Evolutionary conservation across 2,797 vertebrate species (phyloP), one percentile per base, ranked within the genome.

Genomic region (Acipenser ruthenus): DNA sequence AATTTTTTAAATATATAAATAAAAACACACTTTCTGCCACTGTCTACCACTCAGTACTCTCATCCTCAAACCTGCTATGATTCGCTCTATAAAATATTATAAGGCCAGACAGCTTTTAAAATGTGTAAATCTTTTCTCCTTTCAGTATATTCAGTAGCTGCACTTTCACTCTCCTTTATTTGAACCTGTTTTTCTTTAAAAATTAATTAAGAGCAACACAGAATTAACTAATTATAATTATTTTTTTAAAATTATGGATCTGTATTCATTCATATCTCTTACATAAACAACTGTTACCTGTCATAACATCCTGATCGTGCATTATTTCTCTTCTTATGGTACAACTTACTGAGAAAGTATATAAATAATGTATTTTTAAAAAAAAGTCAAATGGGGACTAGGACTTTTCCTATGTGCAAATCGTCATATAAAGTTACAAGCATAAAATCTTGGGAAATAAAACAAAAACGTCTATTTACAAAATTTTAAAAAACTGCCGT

Each of bases 371-470:
- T 62, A 13, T 6, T 49, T 37, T 37, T 37, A 37, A 5, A 37
- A 18, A 18, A 18, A 18, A 18, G 18, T 37, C 37, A 37, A 37
- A 37, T 37, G 37, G 69, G 15, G 52, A 62, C 62, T 62, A 76
- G 73, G 68, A 23, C 10, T 70, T 65, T 68, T 77, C 77, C 78
- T 71, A 67, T 75, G 77, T 74, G 79, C 75, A 82, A 82, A 82
- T 81, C 68, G 71, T 60, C n/a, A 49, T 68, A 73, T 71, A 13
- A 74, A 70, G 68, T 64, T 82, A 76, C 75, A 79, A 77, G 70
- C 80, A 80, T 76, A 76, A 37, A 67, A 74, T 74, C 74, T 68
- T 74, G 77, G 72, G 81, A 72, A 37, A 37, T 4, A 37, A 76
- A 71, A 49, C 2, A 55, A 67, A 10, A 8, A 47, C 53, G 18